These are phyloP conservation scores for Channallabes apus DNA, from an alignment of 2,797 vertebrate genomes.

Conservation along the genomic window DNA sequence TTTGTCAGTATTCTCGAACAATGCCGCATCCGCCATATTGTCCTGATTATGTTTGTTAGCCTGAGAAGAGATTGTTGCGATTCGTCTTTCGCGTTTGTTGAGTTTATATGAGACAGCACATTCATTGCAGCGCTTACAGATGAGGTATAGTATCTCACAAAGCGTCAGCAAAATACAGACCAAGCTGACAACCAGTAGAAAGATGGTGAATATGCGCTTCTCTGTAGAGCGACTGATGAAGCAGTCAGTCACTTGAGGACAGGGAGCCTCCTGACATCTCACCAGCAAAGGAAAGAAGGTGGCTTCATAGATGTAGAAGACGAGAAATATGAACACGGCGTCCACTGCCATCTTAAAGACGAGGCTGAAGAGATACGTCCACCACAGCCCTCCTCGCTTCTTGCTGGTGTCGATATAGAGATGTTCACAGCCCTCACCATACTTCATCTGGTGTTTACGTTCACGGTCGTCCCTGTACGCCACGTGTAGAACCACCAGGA, in stretches of 20 bases:
- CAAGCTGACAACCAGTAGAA: conserved; percentile 78
- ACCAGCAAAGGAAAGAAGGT: conserved; percentile 82
- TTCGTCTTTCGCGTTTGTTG: conserved; percentile 40
- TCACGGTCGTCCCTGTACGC: conserved; percentile 82
- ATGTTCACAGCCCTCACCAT: conserved; percentile 61
- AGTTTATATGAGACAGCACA: conserved; percentile 19
- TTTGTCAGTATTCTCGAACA: conserved; percentile 34
- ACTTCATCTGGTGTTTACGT: conserved; percentile 66
- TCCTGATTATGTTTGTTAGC: conserved; percentile 50
- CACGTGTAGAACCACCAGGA: conserved; percentile 89
- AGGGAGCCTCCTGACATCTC: conserved; percentile 77
- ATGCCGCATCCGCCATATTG: conserved; percentile 26
- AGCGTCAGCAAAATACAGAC: conserved; percentile 79
- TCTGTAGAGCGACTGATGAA: conserved; percentile 83
- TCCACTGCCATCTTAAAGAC: conserved; percentile 82
- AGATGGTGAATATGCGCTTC: conserved; percentile 83
- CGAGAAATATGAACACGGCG: conserved; percentile 78
- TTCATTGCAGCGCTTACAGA: conserved; percentile 77
- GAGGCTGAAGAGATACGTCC: conserved; percentile 87
- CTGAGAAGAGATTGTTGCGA: conserved; percentile 49
- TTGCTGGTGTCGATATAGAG: conserved; percentile 77
- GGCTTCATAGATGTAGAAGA: conserved; percentile 80
- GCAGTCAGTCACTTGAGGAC: conserved; percentile 84
- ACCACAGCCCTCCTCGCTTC: conserved; percentile 88
- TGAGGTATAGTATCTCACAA: conserved; percentile 76